Evolutionary conservation across 2,797 vertebrate species (phyloP).

Genomic region (Hyperoplus immaculatus): DNA sequence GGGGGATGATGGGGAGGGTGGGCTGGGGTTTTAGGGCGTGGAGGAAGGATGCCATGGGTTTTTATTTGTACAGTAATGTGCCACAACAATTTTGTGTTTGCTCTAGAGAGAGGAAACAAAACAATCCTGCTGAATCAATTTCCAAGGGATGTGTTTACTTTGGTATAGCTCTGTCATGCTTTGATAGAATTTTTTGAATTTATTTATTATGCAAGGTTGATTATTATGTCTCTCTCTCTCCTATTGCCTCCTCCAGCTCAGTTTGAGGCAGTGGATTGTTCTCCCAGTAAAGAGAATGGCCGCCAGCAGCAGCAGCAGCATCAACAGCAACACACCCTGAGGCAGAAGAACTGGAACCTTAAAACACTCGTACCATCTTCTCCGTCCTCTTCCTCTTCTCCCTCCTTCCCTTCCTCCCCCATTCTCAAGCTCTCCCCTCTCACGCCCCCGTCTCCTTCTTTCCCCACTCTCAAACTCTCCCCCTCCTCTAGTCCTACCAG

Average conservation of each 20-base stretch:
- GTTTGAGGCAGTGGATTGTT: conserved; percentile 90
- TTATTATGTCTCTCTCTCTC: conserved; percentile 61
- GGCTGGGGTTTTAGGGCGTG: conserved; percentile 53
- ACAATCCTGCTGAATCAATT: conserved; percentile 58
- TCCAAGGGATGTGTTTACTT: conserved; percentile 67
- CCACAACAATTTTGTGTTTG: conserved; percentile 67
- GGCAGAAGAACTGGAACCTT: conserved; percentile 93
- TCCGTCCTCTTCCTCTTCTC: conserved; percentile 64
- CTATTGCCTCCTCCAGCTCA: conserved; percentile 85
- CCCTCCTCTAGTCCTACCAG: conserved; percentile 65
- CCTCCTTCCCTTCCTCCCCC: conserved; percentile 78
- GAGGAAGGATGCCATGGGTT: conserved; percentile 68
- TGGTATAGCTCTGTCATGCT: conserved; percentile 46
- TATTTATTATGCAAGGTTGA: conserved; percentile 50
- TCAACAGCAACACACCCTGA: conserved; percentile 76
- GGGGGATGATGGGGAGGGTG: conserved; percentile 47
- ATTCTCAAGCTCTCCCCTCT: conserved; percentile 78
- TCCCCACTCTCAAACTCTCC: conserved; percentile 64
- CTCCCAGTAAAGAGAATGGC: conserved; percentile 85
- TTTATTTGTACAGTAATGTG: conserved; percentile 61
- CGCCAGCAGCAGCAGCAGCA: conserved; percentile 46
- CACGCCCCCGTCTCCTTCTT: conserved; percentile 63
- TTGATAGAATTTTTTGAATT: conserved; percentile 35
- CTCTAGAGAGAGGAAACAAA: conserved; percentile 63
- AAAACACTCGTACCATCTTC: conserved; percentile 87